These are phyloP conservation scores for Drosophila bunnanda DNA, from an alignment of 2,888 invertebrate species.

Conservation along the genomic window DNA sequence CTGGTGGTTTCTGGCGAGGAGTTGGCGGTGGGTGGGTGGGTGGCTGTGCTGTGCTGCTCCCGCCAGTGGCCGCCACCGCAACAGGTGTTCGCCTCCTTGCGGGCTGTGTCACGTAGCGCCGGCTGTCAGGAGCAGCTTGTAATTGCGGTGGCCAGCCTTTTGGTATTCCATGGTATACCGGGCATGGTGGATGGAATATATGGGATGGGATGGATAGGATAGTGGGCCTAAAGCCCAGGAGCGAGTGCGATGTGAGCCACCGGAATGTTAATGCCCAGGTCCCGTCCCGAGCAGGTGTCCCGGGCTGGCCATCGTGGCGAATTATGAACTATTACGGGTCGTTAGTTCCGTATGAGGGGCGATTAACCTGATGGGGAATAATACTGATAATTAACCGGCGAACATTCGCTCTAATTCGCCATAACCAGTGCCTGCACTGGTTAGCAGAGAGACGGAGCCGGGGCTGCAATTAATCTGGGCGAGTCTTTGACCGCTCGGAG, in stretches of 20 bases:
- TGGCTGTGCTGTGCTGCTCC: constrained; percentile 9
- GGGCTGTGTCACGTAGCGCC: constrained; percentile 68
- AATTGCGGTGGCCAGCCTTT: constrained; percentile 64
- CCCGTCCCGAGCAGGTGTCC: constrained; percentile 43
- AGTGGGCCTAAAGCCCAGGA: constrained; percentile 5
- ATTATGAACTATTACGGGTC: constrained; percentile 39
- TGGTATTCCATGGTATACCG: constrained; percentile 65
- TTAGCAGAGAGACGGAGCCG: neutral
- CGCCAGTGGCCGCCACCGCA: constrained; percentile 61
- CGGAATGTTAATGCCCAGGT: constrained; percentile 50
- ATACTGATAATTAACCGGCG: constrained; percentile 37
- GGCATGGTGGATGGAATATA: neutral
- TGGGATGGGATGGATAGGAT: neutral
- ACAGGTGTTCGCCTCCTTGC: constrained; percentile 68
- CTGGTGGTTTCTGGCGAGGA: constrained; percentile 2
- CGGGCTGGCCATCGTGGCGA: constrained; percentile 26
- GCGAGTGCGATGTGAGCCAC: constrained; percentile 30
- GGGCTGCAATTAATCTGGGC: constrained; percentile 53
- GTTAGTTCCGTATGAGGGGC: constrained; percentile 36
- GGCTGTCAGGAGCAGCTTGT: constrained; percentile 63
- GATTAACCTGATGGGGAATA: constrained; percentile 43
- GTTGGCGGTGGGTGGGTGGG: constrained; percentile 24
- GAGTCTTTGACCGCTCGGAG: constrained; percentile 9
- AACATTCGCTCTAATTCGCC: constrained; percentile 42
- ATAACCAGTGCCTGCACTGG: constrained; percentile 21